A percentile compares a stretch with the other conserved stretches of the same genome.
phyloP scores from a whole-genome alignment of 2,113 vertebrate species.

The Myotis davidii region DNA sequence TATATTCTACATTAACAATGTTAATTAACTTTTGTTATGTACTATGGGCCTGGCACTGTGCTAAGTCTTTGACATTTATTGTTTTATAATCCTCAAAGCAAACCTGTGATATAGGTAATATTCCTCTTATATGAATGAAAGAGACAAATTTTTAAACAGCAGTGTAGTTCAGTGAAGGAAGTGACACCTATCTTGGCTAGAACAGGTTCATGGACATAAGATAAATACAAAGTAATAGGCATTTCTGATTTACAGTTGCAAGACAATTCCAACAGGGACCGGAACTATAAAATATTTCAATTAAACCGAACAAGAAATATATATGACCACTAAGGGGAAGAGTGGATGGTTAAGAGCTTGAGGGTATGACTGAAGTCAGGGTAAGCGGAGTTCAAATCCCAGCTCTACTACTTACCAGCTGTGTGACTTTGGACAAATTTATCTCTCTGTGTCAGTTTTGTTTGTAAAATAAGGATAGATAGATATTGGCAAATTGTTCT shows the following conservation, averaged over 20 bases:
- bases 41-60: background rate
- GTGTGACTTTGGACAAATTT: background rate
- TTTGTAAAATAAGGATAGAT: conserved; percentile 10
- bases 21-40: background rate
- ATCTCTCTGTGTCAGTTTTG: background rate
- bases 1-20: background rate
- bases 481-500: background rate
- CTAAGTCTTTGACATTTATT: background rate
- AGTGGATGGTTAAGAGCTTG: background rate
- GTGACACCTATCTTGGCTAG: background rate
- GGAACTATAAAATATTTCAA: conserved; percentile 15
- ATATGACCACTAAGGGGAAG: background rate
- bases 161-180: background rate
- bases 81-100: background rate
- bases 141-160: background rate
- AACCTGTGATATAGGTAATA: background rate
- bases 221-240: conserved; percentile 5
- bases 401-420: background rate
- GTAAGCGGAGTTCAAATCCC: background rate
- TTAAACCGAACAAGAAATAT: background rate
- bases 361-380: background rate
- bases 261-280: background rate
- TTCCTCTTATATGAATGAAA: background rate
- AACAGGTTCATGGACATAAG: conserved; percentile 16
- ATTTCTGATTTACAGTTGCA: background rate